Percentiles rank a stretch among this genome's conserved stretches.
Conservation (phyloP, 2,888 invertebrate genomes). For the Trypoxylon attenuatum region DNA sequence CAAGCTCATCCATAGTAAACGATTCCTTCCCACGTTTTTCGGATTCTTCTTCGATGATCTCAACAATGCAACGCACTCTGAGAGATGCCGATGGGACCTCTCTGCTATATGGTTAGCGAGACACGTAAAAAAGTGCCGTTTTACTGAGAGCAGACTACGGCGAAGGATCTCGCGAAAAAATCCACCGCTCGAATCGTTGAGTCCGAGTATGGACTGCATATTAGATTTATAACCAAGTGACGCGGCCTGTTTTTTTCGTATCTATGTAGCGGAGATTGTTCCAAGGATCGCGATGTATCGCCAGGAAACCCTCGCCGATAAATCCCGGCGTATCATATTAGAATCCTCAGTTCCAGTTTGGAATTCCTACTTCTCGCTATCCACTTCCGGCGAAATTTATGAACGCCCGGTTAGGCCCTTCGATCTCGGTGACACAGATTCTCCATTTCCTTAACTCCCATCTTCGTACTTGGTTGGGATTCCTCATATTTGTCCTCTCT, state of each 20-base stretch:
- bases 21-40: no score
- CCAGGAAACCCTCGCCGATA: conserved; percentile 28
- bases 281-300: conserved; percentile 32
- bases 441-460: conserved; percentile 17
- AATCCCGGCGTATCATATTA: conserved; percentile 42
- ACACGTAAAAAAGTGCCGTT: no score
- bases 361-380: conserved; percentile 37
- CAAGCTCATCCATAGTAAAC: no score
- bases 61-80: no score
- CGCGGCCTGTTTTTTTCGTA: conserved; percentile 14
- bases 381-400: conserved; percentile 33
- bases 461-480: no score
- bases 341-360: conserved; percentile 28
- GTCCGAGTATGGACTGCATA: no score
- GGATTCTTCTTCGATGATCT: no score
- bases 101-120: no score
- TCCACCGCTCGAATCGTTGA: no score
- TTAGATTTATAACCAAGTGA: conserved; percentile 13
- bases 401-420: conserved; percentile 15
- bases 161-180: no score
- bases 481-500: not conserved
- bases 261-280: conserved; percentile 21
- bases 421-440: conserved; percentile 6
- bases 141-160: no score
- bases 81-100: no score